Conservation (phyloP, 1,140 invertebrate species). For the Heterodera schachtii region DNA sequence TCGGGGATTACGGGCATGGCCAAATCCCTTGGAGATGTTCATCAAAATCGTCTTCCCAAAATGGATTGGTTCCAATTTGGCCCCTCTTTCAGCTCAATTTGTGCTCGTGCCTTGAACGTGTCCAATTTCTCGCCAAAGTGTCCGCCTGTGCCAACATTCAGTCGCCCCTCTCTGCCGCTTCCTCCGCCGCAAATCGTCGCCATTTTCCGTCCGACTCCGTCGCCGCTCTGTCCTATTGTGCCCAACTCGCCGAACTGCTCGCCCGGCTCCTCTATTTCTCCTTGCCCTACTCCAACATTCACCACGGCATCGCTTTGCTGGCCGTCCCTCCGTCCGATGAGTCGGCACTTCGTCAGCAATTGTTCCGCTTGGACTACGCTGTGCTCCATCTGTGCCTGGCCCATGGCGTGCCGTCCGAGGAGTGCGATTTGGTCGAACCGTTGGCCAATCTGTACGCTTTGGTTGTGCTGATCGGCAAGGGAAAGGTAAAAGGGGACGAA, state of each 20-base stretch:
- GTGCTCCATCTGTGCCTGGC: slow-evolving; percentile 14
- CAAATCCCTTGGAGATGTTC: too few relatives aligned
- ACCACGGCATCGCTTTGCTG: slow-evolving; percentile 17
- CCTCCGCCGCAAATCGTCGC: not conserved
- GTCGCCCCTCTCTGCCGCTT: not conserved
- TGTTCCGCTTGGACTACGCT: slow-evolving; percentile 27
- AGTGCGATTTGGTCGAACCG: slow-evolving; percentile 20
- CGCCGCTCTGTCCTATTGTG: slow-evolving; percentile 16
- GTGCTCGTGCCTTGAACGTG: slow-evolving; percentile 12
- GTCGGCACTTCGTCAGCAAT: not conserved
- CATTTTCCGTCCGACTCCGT: slow-evolving; percentile 14
- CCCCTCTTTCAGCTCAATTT: slow-evolving; percentile 9
- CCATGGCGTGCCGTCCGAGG: slow-evolving; percentile 11
- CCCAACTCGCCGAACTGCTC: slow-evolving; percentile 25
- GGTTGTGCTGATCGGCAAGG: slow-evolving; percentile 22
- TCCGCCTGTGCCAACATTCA: not conserved
- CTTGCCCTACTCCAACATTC: slow-evolving; percentile 25
- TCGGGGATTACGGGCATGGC: too few relatives aligned
- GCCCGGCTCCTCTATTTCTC: slow-evolving; percentile 24
- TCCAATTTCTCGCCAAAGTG: slow-evolving; percentile 8
- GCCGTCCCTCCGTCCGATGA: not conserved
- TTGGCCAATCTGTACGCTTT: slow-evolving; percentile 21
- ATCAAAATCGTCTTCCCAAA: too few relatives aligned
- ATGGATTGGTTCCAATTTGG: too few relatives aligned
- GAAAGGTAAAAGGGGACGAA: not conserved